Evolutionary conservation across 2,797 vertebrate species (phyloP).

Genomic region (Sebastes iracundus): DNA sequence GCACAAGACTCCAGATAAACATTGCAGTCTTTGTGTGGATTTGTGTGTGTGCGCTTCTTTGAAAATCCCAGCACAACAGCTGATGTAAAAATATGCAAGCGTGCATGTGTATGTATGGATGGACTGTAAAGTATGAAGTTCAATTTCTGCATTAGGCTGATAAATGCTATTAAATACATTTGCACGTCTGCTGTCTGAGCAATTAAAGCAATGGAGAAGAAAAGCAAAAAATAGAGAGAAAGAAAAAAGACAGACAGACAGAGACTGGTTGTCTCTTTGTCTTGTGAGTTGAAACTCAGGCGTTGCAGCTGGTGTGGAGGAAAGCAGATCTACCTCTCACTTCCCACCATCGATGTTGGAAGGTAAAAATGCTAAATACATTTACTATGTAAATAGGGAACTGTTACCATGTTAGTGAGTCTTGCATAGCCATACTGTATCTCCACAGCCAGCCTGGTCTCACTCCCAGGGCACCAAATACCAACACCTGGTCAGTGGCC

Average conservation of each 20-base stretch:
- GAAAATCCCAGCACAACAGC: not conserved
- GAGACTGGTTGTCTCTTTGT: not conserved
- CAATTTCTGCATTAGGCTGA: not conserved
- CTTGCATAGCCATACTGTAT: too few species aligned
- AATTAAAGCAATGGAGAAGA: not conserved
- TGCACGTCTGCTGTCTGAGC: not conserved
- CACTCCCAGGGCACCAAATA: not conserved
- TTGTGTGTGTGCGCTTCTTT: not conserved
- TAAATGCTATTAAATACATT: not conserved
- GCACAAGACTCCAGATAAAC: slow-evolving; percentile 14
- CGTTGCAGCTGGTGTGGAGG: slow-evolving; percentile 2
- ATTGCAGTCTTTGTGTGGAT: not conserved
- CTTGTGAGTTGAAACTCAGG: not conserved
- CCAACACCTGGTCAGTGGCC: not conserved
- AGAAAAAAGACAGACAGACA: not conserved
- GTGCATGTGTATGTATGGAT: not conserved
- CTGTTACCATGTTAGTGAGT: too few species aligned
- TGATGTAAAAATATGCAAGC: not conserved
- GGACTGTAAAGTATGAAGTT: not conserved
- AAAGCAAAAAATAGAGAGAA: not conserved
- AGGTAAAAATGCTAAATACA: not conserved
- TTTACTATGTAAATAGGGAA: not conserved
- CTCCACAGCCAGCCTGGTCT: not conserved
- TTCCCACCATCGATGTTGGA: not conserved
- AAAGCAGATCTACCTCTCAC: not conserved